Evolutionary conservation across 1,140 invertebrate species (phyloP).

Genomic region (Brachionus calyciflorus): DNA sequence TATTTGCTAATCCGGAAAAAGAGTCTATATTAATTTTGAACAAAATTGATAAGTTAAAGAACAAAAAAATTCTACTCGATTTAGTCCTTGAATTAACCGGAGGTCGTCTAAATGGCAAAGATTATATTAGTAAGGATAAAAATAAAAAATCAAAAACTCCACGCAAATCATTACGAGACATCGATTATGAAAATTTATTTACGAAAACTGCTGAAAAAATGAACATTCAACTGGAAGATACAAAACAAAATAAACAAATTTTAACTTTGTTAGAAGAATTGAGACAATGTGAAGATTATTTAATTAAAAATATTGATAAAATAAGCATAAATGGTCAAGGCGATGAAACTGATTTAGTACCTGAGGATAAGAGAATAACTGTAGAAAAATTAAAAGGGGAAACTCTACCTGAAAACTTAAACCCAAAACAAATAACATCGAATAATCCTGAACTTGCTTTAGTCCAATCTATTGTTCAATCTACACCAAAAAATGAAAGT

Average conservation of each 20-base stretch:
- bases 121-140: constrained; percentile 33
- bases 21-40: constrained; percentile 79
- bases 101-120: constrained; percentile 59
- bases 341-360: background rate
- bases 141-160: background rate
- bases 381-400: constrained; percentile 36
- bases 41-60: constrained; percentile 78
- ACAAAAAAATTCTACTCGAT: constrained; percentile 72
- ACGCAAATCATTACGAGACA: constrained; percentile 38
- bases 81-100: constrained; percentile 69
- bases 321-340: background rate
- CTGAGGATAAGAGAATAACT: constrained; percentile 24
- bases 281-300: constrained; percentile 20
- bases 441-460: constrained; percentile 17
- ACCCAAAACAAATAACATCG: constrained; percentile 6
- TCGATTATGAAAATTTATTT: constrained; percentile 46
- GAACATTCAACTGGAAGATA: constrained; percentile 17
- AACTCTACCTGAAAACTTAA: background rate
- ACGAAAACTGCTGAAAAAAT: constrained; percentile 46
- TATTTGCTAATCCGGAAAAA: constrained; percentile 67
- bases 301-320: constrained; percentile 7
- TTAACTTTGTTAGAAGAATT: constrained; percentile 23
- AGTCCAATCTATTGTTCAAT: constrained; percentile 15
- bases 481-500: background rate
- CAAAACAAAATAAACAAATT: background rate